Base-by-base conservation (phyloP, 2,888 invertebrate species). In the Noctua pronuba region DNA sequence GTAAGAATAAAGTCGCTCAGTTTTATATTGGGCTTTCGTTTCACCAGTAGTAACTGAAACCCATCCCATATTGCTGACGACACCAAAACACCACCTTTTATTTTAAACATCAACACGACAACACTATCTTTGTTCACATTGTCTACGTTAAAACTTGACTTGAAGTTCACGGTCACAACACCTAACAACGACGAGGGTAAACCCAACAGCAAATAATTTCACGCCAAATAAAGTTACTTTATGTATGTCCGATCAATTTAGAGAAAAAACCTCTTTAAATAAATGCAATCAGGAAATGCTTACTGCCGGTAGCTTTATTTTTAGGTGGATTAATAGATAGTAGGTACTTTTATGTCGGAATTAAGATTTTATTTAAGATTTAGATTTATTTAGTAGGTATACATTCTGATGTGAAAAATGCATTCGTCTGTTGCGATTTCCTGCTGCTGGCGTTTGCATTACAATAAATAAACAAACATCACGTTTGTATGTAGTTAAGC, bases 281-380 rank as follows among this genome's bases (percentile, higher is more conserved):
- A 77, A 84, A 84, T 81, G 73, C 77, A 85, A 87, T 75, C 58
- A 88, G 88, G 88, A 89, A 89, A 89, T 89, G 67, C 38, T 60
- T 49, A 62, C 80, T 88, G 83, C 85, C 83, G 86, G 80, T 73
- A 41, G 70, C 28, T 85, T 73, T 89, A 82, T 88, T 82, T 85
- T 76, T 83, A 65, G 75, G 68, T 62, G 77, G n/a, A n/a, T n/a
- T n/a, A 71, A 67, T 69, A 44, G n/a, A 72, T 38, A 73, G 13
- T 79, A 49, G 10, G 35, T 31, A 16, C 6, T 62, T 73, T 66
- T 73, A 73, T 38, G 16, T 66, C 28, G 2, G 2, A 46, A 44
- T 62, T 31, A 24, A 16, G 31, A 31, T n/a, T 44, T 1, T n/a
- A n/a, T n/a, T 31, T n/a, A 13, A 13, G n/a, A n/a, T 13, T 55